A percentile compares a stretch with the other conserved stretches of the same genome.
These are phyloP conservation scores for Andrena fulva DNA, from an alignment of 2,888 invertebrate genomes.

Conservation along the genomic window DNA sequence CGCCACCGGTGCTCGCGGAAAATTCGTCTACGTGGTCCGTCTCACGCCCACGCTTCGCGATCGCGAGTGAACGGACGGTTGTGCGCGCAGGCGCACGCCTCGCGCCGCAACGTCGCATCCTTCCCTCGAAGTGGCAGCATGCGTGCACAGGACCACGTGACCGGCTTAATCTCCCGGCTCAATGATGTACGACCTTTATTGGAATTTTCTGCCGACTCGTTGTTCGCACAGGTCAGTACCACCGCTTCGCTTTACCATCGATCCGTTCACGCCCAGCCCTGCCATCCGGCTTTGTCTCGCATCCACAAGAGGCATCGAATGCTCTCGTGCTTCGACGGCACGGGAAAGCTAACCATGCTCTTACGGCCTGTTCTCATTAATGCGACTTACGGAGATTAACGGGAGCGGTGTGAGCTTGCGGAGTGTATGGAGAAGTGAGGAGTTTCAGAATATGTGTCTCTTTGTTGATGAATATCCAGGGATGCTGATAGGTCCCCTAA, in stretches of 20 bases:
- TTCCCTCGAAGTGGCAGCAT: slow-evolving; percentile 32
- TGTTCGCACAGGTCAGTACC: slow-evolving; percentile 57
- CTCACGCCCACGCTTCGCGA: slow-evolving; percentile 2
- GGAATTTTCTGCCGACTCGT: slow-evolving; percentile 33
- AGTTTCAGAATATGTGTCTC: no score
- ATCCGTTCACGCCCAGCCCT: background rate
- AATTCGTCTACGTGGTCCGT: slow-evolving; percentile 10
- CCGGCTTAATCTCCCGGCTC: slow-evolving; percentile 20
- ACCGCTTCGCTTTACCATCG: slow-evolving; percentile 32
- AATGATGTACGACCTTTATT: slow-evolving; percentile 36
- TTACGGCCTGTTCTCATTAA: slow-evolving; percentile 1
- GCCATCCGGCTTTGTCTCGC: background rate
- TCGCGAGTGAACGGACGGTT: slow-evolving; percentile 36
- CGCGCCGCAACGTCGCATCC: slow-evolving; percentile 17
- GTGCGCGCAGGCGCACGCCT: slow-evolving; percentile 55
- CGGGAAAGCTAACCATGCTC: background rate
- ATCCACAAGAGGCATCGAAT: background rate
- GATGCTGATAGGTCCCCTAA: no score
- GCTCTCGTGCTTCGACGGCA: background rate
- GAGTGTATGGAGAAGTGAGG: no score
- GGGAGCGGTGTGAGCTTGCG: background rate
- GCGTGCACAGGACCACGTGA: slow-evolving; percentile 61
- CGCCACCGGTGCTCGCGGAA: background rate
- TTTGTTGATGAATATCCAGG: no score
- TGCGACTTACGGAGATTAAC: background rate